phyloP scores from a whole-genome alignment of 2,797 vertebrate genomes.

The Melanotaenia maccullochi region DNA sequence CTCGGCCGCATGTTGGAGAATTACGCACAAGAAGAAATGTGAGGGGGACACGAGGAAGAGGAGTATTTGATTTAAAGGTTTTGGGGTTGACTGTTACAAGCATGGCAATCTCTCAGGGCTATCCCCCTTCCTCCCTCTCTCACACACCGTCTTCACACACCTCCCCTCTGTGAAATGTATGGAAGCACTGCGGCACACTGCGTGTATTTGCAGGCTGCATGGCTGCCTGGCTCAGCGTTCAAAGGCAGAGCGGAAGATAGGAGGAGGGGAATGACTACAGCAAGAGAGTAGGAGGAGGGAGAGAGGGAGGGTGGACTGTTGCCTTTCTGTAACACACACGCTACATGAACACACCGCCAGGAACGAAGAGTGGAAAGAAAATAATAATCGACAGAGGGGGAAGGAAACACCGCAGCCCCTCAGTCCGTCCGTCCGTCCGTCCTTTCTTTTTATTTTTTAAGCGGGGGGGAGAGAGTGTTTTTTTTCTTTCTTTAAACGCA shows the following conservation, averaged over 20 bases:
- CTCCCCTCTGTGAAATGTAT: conserved; percentile 68
- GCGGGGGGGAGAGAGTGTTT: conserved; percentile 17
- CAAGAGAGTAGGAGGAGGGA: conserved; percentile 68
- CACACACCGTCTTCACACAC: conserved; percentile 27
- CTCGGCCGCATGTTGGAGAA: not conserved
- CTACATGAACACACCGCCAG: conserved; percentile 79
- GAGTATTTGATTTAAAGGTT: not conserved
- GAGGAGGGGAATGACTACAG: conserved; percentile 80
- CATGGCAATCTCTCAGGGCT: conserved; percentile 14
- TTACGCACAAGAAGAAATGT: not conserved
- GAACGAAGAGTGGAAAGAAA: conserved; percentile 71
- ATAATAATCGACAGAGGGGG: conserved; percentile 63
- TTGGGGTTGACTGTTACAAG: not conserved
- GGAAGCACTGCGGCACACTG: conserved; percentile 83
- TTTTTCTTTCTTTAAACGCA: conserved; percentile 42
- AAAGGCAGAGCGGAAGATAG: conserved; percentile 79
- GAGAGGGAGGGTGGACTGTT: conserved; percentile 70
- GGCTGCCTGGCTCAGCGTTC: conserved; percentile 74
- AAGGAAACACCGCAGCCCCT: conserved; percentile 63
- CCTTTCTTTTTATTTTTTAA: conserved; percentile 1
- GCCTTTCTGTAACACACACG: conserved; percentile 83
- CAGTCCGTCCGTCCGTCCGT: conserved; percentile 26
- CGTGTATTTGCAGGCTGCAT: conserved; percentile 75
- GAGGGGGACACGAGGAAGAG: not conserved
- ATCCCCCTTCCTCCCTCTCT: not conserved